Evolutionary conservation across 1,140 invertebrate genomes (phyloP).

Genomic region (Leptinotarsa undecemlineata): DNA sequence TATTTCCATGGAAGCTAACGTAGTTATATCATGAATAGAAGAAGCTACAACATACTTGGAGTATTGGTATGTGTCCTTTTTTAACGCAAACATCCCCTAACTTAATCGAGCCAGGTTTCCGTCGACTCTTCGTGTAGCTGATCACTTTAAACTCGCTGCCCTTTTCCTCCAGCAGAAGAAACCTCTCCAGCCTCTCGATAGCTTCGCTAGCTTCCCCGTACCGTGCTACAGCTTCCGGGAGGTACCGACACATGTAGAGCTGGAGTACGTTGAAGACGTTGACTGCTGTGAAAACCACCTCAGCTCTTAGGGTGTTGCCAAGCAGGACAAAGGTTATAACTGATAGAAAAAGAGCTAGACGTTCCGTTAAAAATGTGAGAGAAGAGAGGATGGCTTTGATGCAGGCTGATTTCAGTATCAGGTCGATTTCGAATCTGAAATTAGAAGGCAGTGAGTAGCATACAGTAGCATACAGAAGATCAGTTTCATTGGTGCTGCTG

Average conservation of each 20-base stretch:
- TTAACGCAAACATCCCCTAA: slow-evolving; percentile 8
- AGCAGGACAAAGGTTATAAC: slow-evolving; percentile 67
- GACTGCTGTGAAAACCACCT: slow-evolving; percentile 73
- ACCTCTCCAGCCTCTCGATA: slow-evolving; percentile 65
- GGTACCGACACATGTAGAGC: slow-evolving; percentile 72
- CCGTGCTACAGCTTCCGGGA: slow-evolving; percentile 57
- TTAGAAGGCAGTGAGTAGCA: too few relatives aligned
- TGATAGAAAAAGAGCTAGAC: slow-evolving; percentile 70
- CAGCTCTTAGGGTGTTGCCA: slow-evolving; percentile 65
- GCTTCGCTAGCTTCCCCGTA: slow-evolving; percentile 64
- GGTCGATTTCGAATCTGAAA: slow-evolving; percentile 65
- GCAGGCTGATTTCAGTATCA: slow-evolving; percentile 67
- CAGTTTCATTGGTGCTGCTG: too few relatives aligned
- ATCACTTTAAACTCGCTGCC: slow-evolving; percentile 33
- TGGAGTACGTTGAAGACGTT: slow-evolving; percentile 75
- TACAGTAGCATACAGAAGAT: too few relatives aligned
- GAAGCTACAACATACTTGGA: not conserved
- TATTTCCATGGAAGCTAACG: not conserved
- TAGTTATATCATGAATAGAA: not conserved
- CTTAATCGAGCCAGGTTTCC: slow-evolving; percentile 5
- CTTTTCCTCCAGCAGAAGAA: slow-evolving; percentile 49
- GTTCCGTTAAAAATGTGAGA: slow-evolving; percentile 67
- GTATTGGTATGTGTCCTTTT: not conserved
- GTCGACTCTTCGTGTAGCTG: not conserved
- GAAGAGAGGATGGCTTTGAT: slow-evolving; percentile 70